These are phyloP conservation scores for Cephonodes hylas DNA, from an alignment of 2,888 invertebrate species.

Conservation along the genomic window DNA sequence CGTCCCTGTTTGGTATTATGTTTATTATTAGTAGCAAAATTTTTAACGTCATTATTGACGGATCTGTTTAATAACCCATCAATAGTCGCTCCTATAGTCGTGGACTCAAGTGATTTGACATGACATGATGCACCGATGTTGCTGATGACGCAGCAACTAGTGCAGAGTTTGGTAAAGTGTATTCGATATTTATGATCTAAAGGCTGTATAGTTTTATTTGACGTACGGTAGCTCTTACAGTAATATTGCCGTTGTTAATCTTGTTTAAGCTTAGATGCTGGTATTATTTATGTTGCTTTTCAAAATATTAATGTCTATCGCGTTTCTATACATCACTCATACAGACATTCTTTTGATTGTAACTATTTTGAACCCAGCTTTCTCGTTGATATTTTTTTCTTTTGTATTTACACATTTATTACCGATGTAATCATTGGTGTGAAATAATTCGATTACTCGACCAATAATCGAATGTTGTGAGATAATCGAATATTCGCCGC, in stretches of 20 bases:
- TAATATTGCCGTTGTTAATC: background rate
- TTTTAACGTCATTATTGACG: no score
- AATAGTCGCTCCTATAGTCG: background rate
- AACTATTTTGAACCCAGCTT: no score
- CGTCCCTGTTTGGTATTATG: no score
- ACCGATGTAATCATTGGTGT: background rate
- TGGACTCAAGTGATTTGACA: background rate
- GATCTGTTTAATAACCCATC: background rate
- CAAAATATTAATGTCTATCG: no score
- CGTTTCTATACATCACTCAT: no score
- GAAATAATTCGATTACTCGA: background rate
- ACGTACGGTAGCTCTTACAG: background rate
- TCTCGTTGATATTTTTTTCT: no score
- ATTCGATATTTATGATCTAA: background rate
- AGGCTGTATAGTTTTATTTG: background rate
- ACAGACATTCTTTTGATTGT: no score
- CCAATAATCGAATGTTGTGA: background rate
- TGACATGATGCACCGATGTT: background rate
- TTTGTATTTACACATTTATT: no score
- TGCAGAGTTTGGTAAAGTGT: background rate
- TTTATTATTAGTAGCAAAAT: no score
- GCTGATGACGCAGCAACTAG: background rate
- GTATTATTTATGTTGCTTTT: no score
- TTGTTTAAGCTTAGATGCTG: no score
- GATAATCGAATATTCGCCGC: background rate